Conservation (phyloP, 2,113 vertebrate genomes). For the Spilogale gracilis region DNA sequence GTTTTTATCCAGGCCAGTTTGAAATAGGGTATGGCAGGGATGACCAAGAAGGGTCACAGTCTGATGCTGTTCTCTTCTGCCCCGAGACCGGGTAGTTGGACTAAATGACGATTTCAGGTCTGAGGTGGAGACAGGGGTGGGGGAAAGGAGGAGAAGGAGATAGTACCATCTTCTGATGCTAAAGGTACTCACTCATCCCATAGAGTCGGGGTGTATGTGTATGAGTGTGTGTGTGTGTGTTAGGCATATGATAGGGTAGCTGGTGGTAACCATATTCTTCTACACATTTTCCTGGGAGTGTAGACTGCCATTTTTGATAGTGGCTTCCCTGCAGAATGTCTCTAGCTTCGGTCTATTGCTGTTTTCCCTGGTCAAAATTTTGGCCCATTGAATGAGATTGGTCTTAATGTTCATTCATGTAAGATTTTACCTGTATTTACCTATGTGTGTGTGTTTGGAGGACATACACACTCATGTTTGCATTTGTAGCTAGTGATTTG, state of each 20-base stretch:
- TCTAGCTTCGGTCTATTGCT: background rate
- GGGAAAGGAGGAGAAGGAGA: background rate
- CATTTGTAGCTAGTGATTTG: background rate
- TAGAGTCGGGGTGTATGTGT: background rate
- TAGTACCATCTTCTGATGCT: background rate
- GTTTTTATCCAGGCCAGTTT: background rate
- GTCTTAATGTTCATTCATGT: background rate
- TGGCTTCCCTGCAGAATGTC: background rate
- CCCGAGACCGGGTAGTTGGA: background rate
- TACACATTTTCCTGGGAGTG: background rate
- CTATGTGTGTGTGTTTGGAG: background rate
- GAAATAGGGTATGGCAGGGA: background rate
- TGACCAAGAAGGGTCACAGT: background rate
- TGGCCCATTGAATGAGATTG: background rate
- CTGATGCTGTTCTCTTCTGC: background rate
- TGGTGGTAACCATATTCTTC: background rate
- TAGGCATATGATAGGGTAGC: background rate
- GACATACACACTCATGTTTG: background rate
- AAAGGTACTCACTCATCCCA: background rate
- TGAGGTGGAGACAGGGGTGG: background rate
- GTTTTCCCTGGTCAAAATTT: background rate
- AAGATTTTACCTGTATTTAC: background rate
- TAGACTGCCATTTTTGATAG: background rate
- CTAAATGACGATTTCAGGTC: background rate
- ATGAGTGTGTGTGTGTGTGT: background rate